These are phyloP conservation scores for Synodontis membranacea DNA, from an alignment of 2,113 vertebrate species.

Conservation along the genomic window DNA sequence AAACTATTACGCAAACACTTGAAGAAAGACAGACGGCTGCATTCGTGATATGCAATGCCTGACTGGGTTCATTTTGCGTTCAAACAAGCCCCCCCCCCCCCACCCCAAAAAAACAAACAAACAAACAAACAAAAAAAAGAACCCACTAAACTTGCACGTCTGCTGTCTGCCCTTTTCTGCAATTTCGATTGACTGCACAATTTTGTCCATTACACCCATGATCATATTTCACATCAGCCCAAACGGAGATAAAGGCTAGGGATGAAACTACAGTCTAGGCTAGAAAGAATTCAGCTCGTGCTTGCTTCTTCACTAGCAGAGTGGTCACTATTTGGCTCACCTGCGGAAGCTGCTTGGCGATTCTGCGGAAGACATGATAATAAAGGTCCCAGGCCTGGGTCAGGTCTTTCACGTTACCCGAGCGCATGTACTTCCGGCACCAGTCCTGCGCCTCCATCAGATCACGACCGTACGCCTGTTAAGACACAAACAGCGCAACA, in stretches of 20 bases:
- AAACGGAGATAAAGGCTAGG: not conserved
- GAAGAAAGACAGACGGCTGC: not conserved
- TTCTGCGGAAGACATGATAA: constrained; percentile 95
- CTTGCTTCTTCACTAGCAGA: not conserved
- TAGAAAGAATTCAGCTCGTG: not conserved
- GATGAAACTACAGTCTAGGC: not conserved
- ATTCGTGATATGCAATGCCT: not conserved
- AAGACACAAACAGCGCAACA: not conserved
- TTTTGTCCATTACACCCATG: not conserved
- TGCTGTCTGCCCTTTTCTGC: not conserved
- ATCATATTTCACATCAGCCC: not conserved
- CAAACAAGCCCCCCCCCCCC: too few relatives aligned
- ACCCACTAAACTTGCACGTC: not conserved
- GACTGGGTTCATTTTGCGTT: not conserved
- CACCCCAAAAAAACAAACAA: too few relatives aligned
- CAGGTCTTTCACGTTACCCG: constrained; percentile 96
- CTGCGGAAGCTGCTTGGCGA: constrained; percentile 98
- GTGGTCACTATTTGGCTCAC: constrained; percentile 62
- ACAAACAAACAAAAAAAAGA: not conserved
- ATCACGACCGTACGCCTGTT: constrained; percentile 93
- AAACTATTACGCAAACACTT: not conserved
- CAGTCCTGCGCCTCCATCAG: constrained; percentile 99
- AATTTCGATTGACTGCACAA: not conserved
- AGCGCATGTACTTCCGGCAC: constrained; percentile 99
- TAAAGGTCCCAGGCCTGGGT: constrained; percentile 99